These are phyloP conservation scores for Ephydatia muelleri DNA, from an alignment of 37 sponge, comb jelly and placozoan genomes.

Conservation along the genomic window DNA sequence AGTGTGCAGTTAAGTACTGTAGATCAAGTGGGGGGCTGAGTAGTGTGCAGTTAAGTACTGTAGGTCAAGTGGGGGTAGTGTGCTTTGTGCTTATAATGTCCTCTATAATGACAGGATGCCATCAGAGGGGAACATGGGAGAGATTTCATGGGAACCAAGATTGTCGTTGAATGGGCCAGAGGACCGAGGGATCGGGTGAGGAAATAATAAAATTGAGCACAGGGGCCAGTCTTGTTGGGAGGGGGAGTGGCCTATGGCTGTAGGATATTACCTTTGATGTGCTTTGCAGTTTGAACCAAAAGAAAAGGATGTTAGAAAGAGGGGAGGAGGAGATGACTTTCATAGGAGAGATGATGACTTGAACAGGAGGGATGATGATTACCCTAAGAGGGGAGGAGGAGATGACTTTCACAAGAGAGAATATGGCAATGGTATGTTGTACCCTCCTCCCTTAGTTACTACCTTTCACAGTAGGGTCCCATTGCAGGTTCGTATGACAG, in stretches of 20 bases:
- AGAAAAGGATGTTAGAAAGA: not conserved
- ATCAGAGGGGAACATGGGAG: slow-evolving; percentile 71
- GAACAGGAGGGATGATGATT: not conserved
- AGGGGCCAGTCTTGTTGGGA: not conserved
- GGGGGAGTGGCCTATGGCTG: not conserved
- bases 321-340: not conserved
- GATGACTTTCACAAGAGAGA: not conserved
- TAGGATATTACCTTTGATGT: not conserved
- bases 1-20: not conserved
- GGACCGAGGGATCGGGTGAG: slow-evolving; percentile 34
- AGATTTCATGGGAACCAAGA: slow-evolving; percentile 64
- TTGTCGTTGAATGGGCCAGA: slow-evolving; percentile 84
- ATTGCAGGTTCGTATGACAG: not conserved
- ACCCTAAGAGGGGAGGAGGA: not conserved
- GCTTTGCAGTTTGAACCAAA: not conserved
- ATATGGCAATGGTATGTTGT: not conserved
- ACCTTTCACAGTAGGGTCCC: not conserved
- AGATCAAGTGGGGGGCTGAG: not conserved
- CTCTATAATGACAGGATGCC: slow-evolving; percentile 62
- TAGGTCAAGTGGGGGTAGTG: not conserved
- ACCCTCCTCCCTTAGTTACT: not conserved
- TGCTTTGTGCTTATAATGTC: not conserved
- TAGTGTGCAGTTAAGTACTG: not conserved
- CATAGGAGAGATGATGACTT: not conserved
- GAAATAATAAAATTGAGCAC: no score